These are phyloP conservation scores for Dicycla oo DNA, from an alignment of 2,888 invertebrate genomes.

Conservation along the genomic window DNA sequence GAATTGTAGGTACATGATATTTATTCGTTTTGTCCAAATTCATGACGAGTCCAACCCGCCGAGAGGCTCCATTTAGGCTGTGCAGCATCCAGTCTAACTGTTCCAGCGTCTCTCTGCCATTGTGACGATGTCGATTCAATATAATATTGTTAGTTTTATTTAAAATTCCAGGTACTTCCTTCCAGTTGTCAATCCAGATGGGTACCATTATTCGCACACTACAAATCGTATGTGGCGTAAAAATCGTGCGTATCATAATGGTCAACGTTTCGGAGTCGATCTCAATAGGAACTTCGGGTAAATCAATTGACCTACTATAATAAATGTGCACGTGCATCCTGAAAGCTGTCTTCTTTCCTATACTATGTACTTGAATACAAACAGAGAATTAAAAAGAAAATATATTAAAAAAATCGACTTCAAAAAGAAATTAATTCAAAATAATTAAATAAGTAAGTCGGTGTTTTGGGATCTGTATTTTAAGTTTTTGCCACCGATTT, in stretches of 20 bases:
- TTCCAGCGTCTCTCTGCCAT: neutral
- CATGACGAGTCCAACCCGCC: too few relatives aligned
- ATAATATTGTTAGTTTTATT: neutral
- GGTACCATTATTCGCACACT: constrained; percentile 96
- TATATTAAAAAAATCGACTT: too few relatives aligned
- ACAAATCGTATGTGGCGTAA: constrained; percentile 96
- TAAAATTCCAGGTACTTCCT: constrained; percentile 90
- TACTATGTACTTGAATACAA: neutral
- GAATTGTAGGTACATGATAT: neutral
- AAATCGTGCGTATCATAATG: constrained; percentile 90
- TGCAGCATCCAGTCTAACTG: too few relatives aligned
- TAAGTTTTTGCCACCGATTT: too few relatives aligned
- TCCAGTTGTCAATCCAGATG: constrained; percentile 95
- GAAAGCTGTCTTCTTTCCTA: neutral
- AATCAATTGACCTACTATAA: neutral
- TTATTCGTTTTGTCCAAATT: neutral
- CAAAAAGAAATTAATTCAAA: too few relatives aligned
- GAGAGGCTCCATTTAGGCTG: neutral
- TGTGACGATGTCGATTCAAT: neutral
- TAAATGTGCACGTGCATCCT: neutral
- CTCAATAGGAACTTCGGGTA: constrained; percentile 96
- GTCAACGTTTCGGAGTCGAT: constrained; percentile 92
- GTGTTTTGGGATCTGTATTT: too few relatives aligned
- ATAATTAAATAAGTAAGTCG: too few relatives aligned
- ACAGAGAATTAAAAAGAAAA: neutral